Evolutionary conservation across 2,113 vertebrate genomes (phyloP), one percentile per base, ranked within the genome.

Genomic region (Climacteris rufus): DNA sequence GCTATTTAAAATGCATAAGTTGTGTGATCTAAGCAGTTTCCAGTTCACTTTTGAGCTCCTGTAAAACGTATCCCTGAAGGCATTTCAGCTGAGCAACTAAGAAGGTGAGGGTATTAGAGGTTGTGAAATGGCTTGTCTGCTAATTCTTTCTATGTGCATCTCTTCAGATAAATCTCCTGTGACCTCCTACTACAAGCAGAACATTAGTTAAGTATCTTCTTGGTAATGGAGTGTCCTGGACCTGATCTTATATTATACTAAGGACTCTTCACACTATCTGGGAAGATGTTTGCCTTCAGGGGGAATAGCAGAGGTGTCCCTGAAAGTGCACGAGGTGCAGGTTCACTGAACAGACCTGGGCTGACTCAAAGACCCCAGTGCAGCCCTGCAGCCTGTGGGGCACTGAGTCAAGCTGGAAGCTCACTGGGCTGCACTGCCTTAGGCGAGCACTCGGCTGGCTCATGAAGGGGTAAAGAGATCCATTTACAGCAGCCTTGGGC

Each of bases 1-100:
- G 83, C 95, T 96, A 79, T 92, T 97, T 96, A 97, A 96, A 96
- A 96, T 96, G 94, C 86, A 92, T 96, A 94, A 95, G 96, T 96
- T 96, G 96, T 96, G 96, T 97, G 88, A 96, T 95, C 88, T 97
- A 96, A 97, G 93, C 93, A 94, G 92, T 94, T 96, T 96, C 94
- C 93, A 96, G 93, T 83, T 97, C 95, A 95, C 94, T 96, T 96
- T 28, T 68, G 93, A 96, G 93, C 92, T 95, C 85, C 88, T 95
- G 90, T 93, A 97, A 96, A 94, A 97, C 6, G 64, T 63, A 93
- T 95, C 92, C 96, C 96, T 95, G 71, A 96, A 93, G 92, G 96
- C 94, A 92, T 93, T 97, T 95, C 83, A 94, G 86, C 90, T 44
- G 82, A 88, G 92, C 93, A 76, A 1, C 91, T 71, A 57, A 61